These are phyloP conservation scores for Caprella mutica DNA, from an alignment of 2,888 invertebrate genomes.

Conservation along the genomic window DNA sequence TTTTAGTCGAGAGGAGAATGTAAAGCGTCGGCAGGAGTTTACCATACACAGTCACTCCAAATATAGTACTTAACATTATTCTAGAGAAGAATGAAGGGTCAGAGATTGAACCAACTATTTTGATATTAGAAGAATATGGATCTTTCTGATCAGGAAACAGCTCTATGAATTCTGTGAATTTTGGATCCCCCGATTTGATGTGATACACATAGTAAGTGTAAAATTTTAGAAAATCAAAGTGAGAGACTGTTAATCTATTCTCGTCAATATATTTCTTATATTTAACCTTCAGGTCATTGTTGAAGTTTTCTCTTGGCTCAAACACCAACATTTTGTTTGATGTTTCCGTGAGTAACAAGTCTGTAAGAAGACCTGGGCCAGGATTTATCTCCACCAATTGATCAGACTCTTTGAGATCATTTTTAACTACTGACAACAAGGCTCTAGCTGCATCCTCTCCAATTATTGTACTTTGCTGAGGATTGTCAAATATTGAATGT, in stretches of 20 bases:
- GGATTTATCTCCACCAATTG: not conserved
- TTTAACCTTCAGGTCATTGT: not conserved
- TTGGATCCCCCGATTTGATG: not conserved
- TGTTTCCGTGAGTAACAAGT: not conserved
- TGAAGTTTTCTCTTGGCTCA: not conserved
- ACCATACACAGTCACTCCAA: not conserved
- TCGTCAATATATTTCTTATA: not conserved
- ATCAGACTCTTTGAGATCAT: not conserved
- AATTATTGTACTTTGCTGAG: not conserved
- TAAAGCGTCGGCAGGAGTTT: not conserved
- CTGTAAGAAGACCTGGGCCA: not conserved
- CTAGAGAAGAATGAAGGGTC: not conserved
- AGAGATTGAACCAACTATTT: not conserved
- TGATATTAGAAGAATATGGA: not conserved
- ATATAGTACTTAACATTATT: not conserved
- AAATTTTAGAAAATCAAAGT: not conserved
- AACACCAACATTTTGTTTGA: not conserved
- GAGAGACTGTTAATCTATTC: not conserved
- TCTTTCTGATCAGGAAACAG: not conserved
- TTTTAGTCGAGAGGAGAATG: not conserved
- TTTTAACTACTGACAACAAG: not conserved
- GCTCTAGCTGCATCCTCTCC: not conserved
- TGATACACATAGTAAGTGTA: not conserved
- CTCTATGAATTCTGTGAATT: not conserved
- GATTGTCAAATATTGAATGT: too few relatives aligned